Percentiles rank a stretch among this genome's conserved stretches.
phyloP scores from a whole-genome alignment of 1,140 invertebrate genomes.

The Temnothorax nylanderi region DNA sequence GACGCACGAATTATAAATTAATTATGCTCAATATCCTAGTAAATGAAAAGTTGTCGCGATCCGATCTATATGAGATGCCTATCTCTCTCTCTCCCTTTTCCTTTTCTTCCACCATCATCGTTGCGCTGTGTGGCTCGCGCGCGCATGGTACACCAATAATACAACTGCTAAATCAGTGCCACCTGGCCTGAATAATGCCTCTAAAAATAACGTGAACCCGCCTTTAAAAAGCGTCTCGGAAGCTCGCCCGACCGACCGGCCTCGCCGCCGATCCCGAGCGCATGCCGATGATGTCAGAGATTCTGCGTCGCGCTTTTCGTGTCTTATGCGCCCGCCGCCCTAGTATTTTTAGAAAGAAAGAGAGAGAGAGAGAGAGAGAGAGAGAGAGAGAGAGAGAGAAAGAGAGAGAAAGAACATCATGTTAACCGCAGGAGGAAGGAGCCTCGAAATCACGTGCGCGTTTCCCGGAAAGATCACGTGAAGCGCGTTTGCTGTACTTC shows the following conservation, averaged over 20 bases:
- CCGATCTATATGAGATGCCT: neutral
- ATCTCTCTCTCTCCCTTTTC: slow-evolving; percentile 15
- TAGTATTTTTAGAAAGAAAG: slow-evolving; percentile 23
- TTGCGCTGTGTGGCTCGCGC: slow-evolving; percentile 23
- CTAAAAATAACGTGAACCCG: slow-evolving; percentile 76
- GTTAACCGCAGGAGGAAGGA: neutral
- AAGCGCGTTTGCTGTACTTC: neutral
- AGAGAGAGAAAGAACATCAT: too few species aligned
- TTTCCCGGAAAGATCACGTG: slow-evolving; percentile 1
- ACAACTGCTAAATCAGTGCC: slow-evolving; percentile 75
- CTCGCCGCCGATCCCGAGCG: slow-evolving; percentile 16
- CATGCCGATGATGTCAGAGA: slow-evolving; percentile 62
- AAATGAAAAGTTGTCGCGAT: neutral
- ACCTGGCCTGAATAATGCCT: slow-evolving; percentile 78
- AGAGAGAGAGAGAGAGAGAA: too few species aligned
- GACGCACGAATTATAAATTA: slow-evolving; percentile 40
- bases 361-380: neutral
- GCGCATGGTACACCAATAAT: slow-evolving; percentile 69
- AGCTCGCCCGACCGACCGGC: neutral
- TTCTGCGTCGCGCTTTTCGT: slow-evolving; percentile 36
- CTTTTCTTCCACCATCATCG: slow-evolving; percentile 38
- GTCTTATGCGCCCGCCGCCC: neutral
- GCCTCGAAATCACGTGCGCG: neutral
- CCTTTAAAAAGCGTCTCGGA: slow-evolving; percentile 62
- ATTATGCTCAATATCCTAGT: neutral